Evolutionary conservation across 2,113 vertebrate genomes (phyloP).

Genomic region (Plectropomus leopardus): DNA sequence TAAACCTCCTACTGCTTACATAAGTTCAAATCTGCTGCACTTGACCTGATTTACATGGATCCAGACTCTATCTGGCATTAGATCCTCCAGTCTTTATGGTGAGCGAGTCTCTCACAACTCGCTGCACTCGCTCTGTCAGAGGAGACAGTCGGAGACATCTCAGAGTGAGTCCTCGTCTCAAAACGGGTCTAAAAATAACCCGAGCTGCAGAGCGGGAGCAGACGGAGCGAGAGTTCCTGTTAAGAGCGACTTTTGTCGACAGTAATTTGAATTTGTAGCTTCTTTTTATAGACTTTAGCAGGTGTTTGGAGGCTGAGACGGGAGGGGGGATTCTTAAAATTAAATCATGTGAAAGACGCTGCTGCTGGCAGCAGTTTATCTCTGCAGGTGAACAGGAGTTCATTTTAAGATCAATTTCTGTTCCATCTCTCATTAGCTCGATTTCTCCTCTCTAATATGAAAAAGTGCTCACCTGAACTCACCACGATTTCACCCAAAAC

Average conservation of each 20-base stretch:
- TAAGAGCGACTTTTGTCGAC: conserved; percentile 1
- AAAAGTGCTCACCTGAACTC: too few species aligned
- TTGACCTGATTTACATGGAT: conserved; percentile 5
- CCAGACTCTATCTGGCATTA: background rate
- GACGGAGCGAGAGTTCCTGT: conserved; percentile 3
- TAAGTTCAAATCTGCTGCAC: background rate
- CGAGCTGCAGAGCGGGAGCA: background rate
- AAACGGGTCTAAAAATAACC: conserved; percentile 50
- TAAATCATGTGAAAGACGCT: background rate
- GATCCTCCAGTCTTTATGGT: background rate
- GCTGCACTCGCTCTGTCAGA: conserved; percentile 22
- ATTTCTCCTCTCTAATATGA: too few species aligned
- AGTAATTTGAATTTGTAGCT: background rate
- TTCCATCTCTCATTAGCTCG: too few species aligned
- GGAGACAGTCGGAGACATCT: conserved; percentile 29
- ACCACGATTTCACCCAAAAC: too few species aligned
- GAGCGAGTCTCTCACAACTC: conserved; percentile 13
- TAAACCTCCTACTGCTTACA: background rate
- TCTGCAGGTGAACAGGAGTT: too few species aligned
- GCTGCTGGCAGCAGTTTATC: too few species aligned
- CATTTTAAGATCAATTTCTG: background rate
- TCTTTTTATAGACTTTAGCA: background rate
- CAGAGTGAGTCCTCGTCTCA: conserved; percentile 32
- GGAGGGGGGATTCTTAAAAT: background rate
- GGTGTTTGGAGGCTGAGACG: background rate